Base-by-base conservation (phyloP, 2,797 vertebrate species). In the Malacoctenus gilli region DNA sequence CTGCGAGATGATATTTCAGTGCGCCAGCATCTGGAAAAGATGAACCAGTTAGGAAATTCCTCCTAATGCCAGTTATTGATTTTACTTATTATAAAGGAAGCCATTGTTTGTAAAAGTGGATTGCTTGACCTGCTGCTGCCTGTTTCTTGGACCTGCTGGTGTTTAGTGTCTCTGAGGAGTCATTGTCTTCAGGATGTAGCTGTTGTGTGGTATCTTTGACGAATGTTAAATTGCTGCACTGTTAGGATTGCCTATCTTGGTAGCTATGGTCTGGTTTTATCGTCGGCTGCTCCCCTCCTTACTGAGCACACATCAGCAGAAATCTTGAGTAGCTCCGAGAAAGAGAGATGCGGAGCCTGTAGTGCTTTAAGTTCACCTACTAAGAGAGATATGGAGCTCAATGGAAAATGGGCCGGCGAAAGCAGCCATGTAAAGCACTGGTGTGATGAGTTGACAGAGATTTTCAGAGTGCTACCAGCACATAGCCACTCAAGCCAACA, bases 61-160 rank as follows among this genome's bases (percentile, higher is more conserved):
- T 56, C 18, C 36, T 66, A 59, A 79, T 83, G 55, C 68, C 42
- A 80, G 77, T 89, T 88, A 89, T 85, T 89, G 79, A 83, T 87
- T 87, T 87, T 64, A 68, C 83, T 86, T 68, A 81, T 79, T 73
- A 90, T 87, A 77, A 89, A 90, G 63, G 72, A 79, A 74, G 50
- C 74, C 76, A 87, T 90, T 91, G 87, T 91, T 84, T 86, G 59
- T 71, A 47, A 59, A 59, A 80, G 71, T 49, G 54, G 56, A 73
- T 60, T 62, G 48, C 63, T 84, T 34, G 23, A 51, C 63, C 77
- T 59, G 59, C 63, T 51, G 50, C 66, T 71, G 59, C 51, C 50
- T 49, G 15, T 81, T 38, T 59, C 21, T 48, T 69, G 77, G 70
- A 64, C 72, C 59, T 55, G 41, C 57, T 31, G 39, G 21, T 20